These are phyloP conservation scores for Macroglossus sobrinus DNA, from an alignment of 2,113 vertebrate genomes.

Conservation along the genomic window DNA sequence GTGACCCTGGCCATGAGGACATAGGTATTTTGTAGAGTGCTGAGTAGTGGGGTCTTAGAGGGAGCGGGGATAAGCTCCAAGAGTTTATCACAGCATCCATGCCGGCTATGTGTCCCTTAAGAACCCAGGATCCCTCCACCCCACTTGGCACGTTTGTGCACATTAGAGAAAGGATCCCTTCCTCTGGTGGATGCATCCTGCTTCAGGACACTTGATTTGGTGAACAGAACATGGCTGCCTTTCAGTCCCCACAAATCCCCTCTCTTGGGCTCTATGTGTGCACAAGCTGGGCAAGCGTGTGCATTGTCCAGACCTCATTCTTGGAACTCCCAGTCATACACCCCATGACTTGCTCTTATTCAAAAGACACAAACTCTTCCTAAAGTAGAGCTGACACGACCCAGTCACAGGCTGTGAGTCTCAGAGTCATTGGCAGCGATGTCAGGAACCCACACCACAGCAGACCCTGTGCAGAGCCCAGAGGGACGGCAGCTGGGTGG, in stretches of 20 bases:
- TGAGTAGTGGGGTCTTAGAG: not conserved
- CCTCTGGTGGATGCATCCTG: fast-evolving
- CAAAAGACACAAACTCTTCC: not conserved
- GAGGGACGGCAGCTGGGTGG: not conserved
- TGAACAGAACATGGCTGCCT: not conserved
- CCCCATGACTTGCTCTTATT: not conserved
- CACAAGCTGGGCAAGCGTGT: too few relatives aligned
- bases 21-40: not conserved
- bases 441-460: not conserved
- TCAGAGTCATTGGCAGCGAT: not conserved
- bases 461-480: too few relatives aligned
- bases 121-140: fast-evolving
- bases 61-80: not conserved
- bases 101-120: not conserved
- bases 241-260: too few relatives aligned
- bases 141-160: not conserved
- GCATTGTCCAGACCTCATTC: not conserved
- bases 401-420: not conserved
- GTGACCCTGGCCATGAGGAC: fast-evolving
- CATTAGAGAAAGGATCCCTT: not conserved
- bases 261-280: not conserved
- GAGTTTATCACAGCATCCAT: not conserved
- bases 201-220: not conserved
- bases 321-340: fast-evolving
- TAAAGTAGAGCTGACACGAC: not conserved